Evolutionary conservation across 1,140 invertebrate genomes (phyloP), one percentile per base, ranked within the genome.

Genomic region (Gryon sp.): DNA sequence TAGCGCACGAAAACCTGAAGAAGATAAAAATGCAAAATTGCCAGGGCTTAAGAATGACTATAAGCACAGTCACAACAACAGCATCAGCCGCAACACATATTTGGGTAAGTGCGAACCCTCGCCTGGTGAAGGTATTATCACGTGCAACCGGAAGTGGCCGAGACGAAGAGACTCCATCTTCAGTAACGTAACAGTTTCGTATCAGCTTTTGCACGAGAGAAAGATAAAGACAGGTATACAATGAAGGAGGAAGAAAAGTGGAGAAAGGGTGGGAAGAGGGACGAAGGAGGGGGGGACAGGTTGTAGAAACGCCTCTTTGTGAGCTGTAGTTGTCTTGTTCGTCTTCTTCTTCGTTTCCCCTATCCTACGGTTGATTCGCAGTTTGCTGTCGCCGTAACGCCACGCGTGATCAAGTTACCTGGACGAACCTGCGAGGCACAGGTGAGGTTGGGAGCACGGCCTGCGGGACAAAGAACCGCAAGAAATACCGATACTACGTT

Each of bases 351-450:
- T 76, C 59, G 43, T 73, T n/a, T n/a, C n/a, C n/a, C n/a, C n/a
- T n/a, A n/a, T n/a, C n/a, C n/a, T n/a, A n/a, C 78, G 45, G 57
- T 48, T 45, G 57, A 65, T 59, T 62, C 76, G n/a, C 40, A 52
- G 65, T 65, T 74, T 68, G 62, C 59, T 40, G 52, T 69, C 66
- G 69, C 40, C 26, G 60, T 48, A 72, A 77, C 79, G 80, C 83
- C 76, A 83, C 83, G 83, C 83, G 84, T 84, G 84, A 86, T 86
- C 84, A 83, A 86, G 83, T 86, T 86, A 86, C 84, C 77, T 82
- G 78, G 83, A 80, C 77, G 82, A 82, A 85, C 70, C 70, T 81
- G 79, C 77, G 78, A 80, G 80, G 80, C 74, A 80, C 82, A 81
- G 80, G 76, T 82, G 74, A 85, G 83, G 81, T 82, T 83, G 72